phyloP scores from a whole-genome alignment of 1,140 invertebrate species.

The Carcinoscorpius rotundicauda region DNA sequence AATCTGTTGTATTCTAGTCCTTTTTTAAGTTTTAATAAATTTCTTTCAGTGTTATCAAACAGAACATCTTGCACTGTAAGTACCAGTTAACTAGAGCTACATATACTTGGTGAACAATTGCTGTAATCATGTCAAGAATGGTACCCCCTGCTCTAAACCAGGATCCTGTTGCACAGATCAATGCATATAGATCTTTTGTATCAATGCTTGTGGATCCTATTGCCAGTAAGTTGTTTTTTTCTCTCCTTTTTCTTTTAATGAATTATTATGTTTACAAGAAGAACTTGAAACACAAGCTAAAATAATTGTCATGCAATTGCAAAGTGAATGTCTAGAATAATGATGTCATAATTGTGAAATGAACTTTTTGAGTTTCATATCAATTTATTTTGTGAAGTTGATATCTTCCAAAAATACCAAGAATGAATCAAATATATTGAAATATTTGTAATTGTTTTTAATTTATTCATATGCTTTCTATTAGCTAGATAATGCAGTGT shows the following conservation, averaged over 20 bases:
- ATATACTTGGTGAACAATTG: too few species aligned
- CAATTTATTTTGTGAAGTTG: too few species aligned
- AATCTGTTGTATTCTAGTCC: too few species aligned
- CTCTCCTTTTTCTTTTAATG: background rate
- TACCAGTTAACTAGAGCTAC: too few species aligned
- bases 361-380: background rate
- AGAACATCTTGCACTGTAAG: too few species aligned
- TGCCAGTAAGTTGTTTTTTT: conserved; percentile 27
- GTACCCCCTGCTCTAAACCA: conserved; percentile 4
- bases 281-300: background rate
- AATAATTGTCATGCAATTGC: background rate
- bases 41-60: too few species aligned
- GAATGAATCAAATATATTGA: too few species aligned
- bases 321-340: background rate
- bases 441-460: too few species aligned
- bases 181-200: conserved; percentile 31
- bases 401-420: too few species aligned
- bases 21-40: too few species aligned
- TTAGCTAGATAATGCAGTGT: too few species aligned
- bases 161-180: conserved; percentile 29
- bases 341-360: background rate
- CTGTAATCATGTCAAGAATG: background rate
- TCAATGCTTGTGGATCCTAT: conserved; percentile 55
- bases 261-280: background rate
- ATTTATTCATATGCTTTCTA: too few species aligned